Evolutionary conservation across 2,888 invertebrate genomes (phyloP), one percentile per base, ranked within the genome.

Genomic region (Rotaria sp.): DNA sequence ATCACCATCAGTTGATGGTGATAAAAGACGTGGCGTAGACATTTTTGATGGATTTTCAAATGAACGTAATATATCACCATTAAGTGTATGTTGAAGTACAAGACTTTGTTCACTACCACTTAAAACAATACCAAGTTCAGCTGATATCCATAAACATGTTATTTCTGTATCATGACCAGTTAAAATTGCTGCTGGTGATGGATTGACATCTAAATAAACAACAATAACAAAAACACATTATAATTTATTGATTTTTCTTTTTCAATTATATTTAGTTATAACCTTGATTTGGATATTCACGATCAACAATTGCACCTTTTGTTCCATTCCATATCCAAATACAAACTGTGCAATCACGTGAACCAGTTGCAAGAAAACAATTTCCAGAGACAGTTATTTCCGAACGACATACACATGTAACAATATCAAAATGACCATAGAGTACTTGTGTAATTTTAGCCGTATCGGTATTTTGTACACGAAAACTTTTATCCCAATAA

Each of bases 401-500:
- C 1, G 87, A 85, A 45, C 87, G 85, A 45, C 85, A 80, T 15
- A 85, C n/a, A 92, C 98, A 98, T 24, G 98, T 98, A 88, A 99
- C 99, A 86, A 99, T 96, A 88, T 97, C 98, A 92, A 96, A 97
- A 92, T 99, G 99, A 0, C 98, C 99, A 92, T 97, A 99, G 86
- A 99, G 94, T 89, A 98, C 97, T 92, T 99, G 99, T 84, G 80
- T 30, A n/a, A 85, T 86, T 88, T 88, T 90, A 95, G 96, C 96
- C 87, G 96, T 95, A 90, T 99, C 99, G 0, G 97, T 96, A 84
- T 95, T 95, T 92, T 97, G 98, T 35, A 99, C 96, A 15, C 99
- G 93, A 93, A 99, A 99, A 92, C 97, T 97, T 92, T 98, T 98
- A 91, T 99, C 99, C 96, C 98, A 98, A 92, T 98, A 99, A 86